Conservation (phyloP, 2,888 invertebrate species). For the Eremobia ochroleuca region DNA sequence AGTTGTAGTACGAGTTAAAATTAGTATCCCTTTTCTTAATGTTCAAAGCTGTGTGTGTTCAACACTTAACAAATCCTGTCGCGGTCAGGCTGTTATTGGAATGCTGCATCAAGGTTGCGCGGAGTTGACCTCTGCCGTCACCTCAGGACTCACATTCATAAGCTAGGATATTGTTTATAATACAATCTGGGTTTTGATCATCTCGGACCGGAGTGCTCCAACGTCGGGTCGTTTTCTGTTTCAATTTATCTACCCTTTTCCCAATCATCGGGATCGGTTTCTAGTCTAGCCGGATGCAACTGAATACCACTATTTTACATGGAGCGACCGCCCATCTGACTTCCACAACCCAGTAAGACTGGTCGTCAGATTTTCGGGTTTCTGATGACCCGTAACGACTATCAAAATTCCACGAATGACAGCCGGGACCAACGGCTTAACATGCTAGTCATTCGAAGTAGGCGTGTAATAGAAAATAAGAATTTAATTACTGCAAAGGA, state of each 20-base stretch:
- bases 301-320: not conserved
- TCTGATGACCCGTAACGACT: not conserved
- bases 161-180: constrained; percentile 24
- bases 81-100: constrained; percentile 23
- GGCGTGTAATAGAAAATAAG: not conserved
- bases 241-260: not conserved
- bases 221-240: not conserved
- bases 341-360: not conserved
- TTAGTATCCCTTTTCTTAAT: not conserved
- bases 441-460: not conserved
- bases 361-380: not conserved
- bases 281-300: not conserved
- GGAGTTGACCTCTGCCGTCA: constrained; percentile 44
- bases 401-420: not conserved
- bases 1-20: not conserved
- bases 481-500: not conserved
- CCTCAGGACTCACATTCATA: constrained; percentile 46
- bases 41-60: not conserved
- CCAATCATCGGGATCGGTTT: not conserved
- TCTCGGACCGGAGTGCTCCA: too few species aligned
- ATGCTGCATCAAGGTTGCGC: constrained; percentile 50
- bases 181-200: not conserved
- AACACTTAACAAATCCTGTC: constrained; percentile 18
- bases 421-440: not conserved
- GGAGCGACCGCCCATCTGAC: not conserved